phyloP scores from a whole-genome alignment of 2,113 vertebrate genomes.

The Chloebia gouldiae region DNA sequence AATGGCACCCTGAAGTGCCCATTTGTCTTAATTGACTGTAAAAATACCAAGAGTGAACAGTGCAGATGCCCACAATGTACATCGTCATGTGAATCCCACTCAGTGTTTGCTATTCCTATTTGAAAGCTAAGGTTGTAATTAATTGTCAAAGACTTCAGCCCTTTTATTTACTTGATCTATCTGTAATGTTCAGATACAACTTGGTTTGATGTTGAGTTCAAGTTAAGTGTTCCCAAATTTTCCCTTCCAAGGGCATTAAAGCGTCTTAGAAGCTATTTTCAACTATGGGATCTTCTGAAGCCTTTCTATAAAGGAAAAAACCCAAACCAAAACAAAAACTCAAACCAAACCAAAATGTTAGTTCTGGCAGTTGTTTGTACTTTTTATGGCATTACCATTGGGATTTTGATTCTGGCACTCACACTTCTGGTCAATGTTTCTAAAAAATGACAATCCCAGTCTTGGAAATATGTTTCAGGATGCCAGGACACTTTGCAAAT shows the following conservation, averaged over 20 bases:
- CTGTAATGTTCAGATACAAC: neutral
- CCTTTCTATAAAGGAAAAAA: neutral
- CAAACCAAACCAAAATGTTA: neutral
- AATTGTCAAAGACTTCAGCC: neutral
- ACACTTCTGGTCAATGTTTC: neutral
- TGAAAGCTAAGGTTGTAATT: neutral
- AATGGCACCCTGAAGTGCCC: neutral
- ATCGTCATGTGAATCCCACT: neutral
- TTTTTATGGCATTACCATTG: neutral
- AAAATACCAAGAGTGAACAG: neutral
- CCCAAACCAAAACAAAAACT: fast-evolving
- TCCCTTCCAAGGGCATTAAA: neutral
- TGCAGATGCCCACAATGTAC: neutral
- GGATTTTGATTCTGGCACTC: neutral
- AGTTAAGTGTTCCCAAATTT: neutral
- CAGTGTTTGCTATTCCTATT: neutral
- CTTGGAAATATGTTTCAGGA: neutral
- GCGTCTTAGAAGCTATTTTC: neutral
- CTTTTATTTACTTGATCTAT: neutral
- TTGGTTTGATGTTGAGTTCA: neutral
- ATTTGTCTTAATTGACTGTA: neutral
- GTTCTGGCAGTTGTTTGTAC: neutral
- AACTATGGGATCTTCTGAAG: neutral
- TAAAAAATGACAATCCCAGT: neutral
- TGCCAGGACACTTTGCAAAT: neutral